Base-by-base conservation (phyloP, 2,797 vertebrate genomes). In the Paguma larvata region DNA sequence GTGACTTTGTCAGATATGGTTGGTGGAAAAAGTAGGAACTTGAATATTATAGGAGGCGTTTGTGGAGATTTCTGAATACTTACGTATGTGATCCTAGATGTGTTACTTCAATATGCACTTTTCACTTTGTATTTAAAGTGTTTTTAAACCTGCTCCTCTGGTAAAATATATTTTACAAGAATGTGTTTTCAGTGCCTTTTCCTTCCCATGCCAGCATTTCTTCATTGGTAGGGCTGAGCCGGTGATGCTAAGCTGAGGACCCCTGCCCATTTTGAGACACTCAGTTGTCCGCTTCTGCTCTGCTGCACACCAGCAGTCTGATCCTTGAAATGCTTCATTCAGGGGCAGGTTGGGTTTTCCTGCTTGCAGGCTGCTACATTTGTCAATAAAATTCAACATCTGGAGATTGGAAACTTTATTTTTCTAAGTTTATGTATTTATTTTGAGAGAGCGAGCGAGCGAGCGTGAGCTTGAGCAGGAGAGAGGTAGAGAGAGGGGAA, bases 71-170 rank as follows among this genome's bases (percentile, higher is more conserved):
- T 70, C 32, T 83, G 75, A 96, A 44, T 92, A 68, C 51, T 30
- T 91, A 75, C 21, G 8, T 85, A 7, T 15, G 1, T 85, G 44
- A 38, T 46, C 56, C 21, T 86, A 72, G 79, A 56, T 25, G 63
- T 14, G 15, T 79, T 59, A 41, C 30, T 62, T 67, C 63, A 78
- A 10, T 63, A 51, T 51, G 65, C 44, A 46, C 25, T 41, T 44
- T 67, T 94, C n/a, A 93, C 89, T 82, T 56, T 89, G 13, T 53
- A 12, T 90, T 85, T 86, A 16, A 70, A 72, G 30, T 90, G 27
- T 51, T 51, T 21, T 51, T 77, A 44, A 94, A 16, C 51, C 59
- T 48, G 25, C 41, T 75, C 1, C 56, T 41, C 48, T 7, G 5
- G 19, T 44, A 90, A 27, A 56, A 10, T 1, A 23, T 68, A 23